A percentile compares a stretch with the other conserved stretches of the same genome.
Conservation (phyloP, 1,140 invertebrate genomes). For the Maniola jurtina region DNA sequence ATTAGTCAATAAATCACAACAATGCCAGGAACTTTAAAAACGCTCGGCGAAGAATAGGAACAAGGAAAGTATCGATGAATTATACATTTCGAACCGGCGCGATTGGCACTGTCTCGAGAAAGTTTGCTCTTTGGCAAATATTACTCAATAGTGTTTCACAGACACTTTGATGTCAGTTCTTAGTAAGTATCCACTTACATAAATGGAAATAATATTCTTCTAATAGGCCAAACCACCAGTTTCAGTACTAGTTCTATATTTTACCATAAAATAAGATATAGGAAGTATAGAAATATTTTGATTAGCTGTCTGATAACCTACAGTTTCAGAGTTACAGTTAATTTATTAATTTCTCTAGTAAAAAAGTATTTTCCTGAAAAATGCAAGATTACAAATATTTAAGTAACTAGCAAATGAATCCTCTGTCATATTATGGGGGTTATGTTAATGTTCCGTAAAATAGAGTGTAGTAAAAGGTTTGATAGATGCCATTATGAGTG, state of each 20-base stretch:
- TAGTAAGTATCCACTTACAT: neutral
- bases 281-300: too few relatives aligned
- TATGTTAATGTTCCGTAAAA: neutral
- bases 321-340: too few relatives aligned
- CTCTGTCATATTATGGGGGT: neutral
- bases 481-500: neutral
- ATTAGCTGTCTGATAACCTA: too few relatives aligned
- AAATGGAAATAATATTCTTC: neutral
- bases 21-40: conserved; percentile 3
- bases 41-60: conserved; percentile 1
- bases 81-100: conserved; percentile 10
- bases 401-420: neutral
- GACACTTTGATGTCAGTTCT: neutral
- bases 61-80: conserved; percentile 4
- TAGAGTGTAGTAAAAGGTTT: neutral
- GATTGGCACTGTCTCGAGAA: conserved; percentile 7
- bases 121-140: neutral
- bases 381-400: neutral
- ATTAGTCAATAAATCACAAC: conserved; percentile 1
- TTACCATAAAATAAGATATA: too few relatives aligned
- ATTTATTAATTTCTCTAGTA: too few relatives aligned
- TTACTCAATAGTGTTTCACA: neutral
- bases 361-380: too few relatives aligned
- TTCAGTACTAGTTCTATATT: too few relatives aligned
- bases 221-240: too few relatives aligned